These are phyloP conservation scores for Orchesella cincta DNA, from an alignment of 1,140 invertebrate species.

Conservation along the genomic window DNA sequence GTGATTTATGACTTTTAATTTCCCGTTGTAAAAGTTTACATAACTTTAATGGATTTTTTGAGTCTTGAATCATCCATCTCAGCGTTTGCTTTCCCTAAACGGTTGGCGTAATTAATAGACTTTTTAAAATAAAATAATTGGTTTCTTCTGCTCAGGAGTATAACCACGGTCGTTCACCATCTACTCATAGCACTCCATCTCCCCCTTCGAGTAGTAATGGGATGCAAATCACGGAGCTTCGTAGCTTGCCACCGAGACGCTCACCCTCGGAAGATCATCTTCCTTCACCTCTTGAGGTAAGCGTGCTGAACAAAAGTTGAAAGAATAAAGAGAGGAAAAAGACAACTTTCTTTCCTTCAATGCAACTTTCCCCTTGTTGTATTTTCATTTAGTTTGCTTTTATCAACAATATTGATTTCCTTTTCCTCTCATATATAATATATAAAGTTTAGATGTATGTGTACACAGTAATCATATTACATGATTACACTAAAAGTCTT, in stretches of 20 bases:
- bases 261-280: constrained; percentile 12
- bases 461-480: background rate
- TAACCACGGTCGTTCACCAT: background rate
- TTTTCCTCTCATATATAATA: background rate
- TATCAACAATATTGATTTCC: constrained; percentile 3
- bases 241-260: constrained; percentile 3
- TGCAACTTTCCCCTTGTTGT: background rate
- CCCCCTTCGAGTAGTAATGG: constrained; percentile 12
- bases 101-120: background rate
- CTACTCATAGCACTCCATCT: background rate
- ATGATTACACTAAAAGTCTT: background rate
- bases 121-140: background rate
- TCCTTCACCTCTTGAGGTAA: constrained; percentile 8
- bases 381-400: background rate
- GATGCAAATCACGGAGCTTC: constrained; percentile 23
- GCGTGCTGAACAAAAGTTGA: background rate
- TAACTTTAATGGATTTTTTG: background rate
- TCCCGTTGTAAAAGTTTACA: background rate
- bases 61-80: background rate
- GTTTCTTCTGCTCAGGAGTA: constrained; percentile 4
- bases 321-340: background rate
- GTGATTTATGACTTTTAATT: constrained; percentile 22
- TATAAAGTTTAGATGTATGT: background rate
- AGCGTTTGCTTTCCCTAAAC: background rate
- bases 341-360: background rate